phyloP scores from a whole-genome alignment of 2,888 invertebrate species.

The Morinoia aosen region DNA sequence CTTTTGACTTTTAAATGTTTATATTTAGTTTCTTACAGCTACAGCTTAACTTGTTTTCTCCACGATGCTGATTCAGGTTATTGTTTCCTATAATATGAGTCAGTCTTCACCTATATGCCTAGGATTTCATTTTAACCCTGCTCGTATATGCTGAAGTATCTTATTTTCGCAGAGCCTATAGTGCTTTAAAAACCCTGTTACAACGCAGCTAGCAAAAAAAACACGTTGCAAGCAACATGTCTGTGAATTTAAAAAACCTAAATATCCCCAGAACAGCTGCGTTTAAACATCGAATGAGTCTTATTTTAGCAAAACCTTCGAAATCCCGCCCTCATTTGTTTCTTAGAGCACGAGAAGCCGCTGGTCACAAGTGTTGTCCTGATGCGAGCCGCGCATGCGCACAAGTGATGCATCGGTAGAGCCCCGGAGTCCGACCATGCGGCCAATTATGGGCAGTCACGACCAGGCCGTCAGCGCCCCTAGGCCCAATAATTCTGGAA shows the following conservation, averaged over 20 bases:
- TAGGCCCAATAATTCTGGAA: slow-evolving; percentile 37
- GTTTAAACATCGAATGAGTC: neutral
- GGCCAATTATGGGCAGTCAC: slow-evolving; percentile 10
- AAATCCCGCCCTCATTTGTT: neutral
- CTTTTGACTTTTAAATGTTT: too few species aligned
- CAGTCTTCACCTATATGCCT: too few species aligned
- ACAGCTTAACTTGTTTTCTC: too few species aligned
- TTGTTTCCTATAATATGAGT: too few species aligned
- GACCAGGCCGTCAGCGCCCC: slow-evolving; percentile 29
- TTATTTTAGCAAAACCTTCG: neutral
- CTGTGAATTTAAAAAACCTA: neutral
- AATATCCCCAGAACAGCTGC: neutral
- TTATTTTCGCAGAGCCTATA: neutral
- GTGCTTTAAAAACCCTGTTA: neutral
- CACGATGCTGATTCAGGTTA: too few species aligned
- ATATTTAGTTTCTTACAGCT: too few species aligned
- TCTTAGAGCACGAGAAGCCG: neutral
- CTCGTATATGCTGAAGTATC: too few species aligned
- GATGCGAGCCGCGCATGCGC: neutral
- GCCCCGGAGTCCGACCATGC: neutral
- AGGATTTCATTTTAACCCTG: too few species aligned
- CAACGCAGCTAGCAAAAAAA: neutral
- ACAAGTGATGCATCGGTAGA: slow-evolving; percentile 24
- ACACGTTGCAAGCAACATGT: neutral
- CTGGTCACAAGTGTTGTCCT: neutral